Conservation (phyloP, 1,140 invertebrate species). For the Scaptodrosophila lebanonensis region DNA sequence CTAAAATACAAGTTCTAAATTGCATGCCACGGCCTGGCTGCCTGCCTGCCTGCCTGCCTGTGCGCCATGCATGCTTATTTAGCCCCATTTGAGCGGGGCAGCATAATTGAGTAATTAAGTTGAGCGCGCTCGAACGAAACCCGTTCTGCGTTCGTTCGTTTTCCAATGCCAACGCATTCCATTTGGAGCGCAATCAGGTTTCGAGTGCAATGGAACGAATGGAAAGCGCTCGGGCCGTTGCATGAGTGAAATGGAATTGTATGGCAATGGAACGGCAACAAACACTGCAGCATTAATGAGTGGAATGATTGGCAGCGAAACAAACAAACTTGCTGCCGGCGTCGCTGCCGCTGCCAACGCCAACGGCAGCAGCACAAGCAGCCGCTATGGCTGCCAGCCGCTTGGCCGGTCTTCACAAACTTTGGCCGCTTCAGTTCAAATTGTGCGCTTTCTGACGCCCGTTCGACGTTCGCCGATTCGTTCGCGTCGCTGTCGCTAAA, state of each 20-base stretch:
- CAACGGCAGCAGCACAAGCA: constrained; percentile 37
- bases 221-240: too few relatives aligned
- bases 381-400: constrained; percentile 24
- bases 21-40: constrained; percentile 26
- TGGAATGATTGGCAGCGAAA: constrained; percentile 13
- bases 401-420: constrained; percentile 47
- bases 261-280: constrained; percentile 8
- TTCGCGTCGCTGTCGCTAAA: constrained; percentile 36
- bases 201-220: constrained; percentile 8
- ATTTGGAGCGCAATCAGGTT: constrained; percentile 59
- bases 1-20: constrained; percentile 51
- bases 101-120: constrained; percentile 70
- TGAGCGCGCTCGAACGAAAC: constrained; percentile 48
- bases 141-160: constrained; percentile 45
- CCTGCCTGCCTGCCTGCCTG: neutral
- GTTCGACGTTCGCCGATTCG: constrained; percentile 46
- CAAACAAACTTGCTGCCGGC: constrained; percentile 19
- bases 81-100: neutral
- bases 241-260: constrained; percentile 6
- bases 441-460: constrained; percentile 66
- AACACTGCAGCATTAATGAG: too few relatives aligned
- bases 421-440: constrained; percentile 49
- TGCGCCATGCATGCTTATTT: neutral
- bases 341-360: constrained; percentile 33
- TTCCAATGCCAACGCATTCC: constrained; percentile 3